Percentiles rank a stretch among this genome's conserved stretches.
phyloP scores from a whole-genome alignment of 2,888 invertebrate species.

The Acheta domesticus region DNA sequence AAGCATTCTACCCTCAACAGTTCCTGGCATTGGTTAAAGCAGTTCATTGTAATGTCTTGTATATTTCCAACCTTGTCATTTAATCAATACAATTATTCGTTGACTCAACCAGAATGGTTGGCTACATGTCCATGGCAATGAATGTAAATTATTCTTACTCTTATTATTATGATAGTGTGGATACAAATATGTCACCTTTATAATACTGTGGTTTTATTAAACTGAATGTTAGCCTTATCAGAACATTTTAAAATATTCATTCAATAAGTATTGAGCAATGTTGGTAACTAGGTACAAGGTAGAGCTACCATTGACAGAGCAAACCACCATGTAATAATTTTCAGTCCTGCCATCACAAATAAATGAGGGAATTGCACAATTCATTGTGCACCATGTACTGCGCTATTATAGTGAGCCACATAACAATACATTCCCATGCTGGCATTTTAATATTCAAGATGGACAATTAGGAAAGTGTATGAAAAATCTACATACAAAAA shows the following conservation, averaged over 20 bases:
- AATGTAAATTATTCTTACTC: neutral
- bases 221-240: neutral
- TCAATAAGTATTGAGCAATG: constrained; percentile 6
- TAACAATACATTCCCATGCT: neutral
- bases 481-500: constrained; percentile 18
- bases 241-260: constrained; percentile 11
- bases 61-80: no score
- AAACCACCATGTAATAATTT: neutral
- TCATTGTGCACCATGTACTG: constrained; percentile 1
- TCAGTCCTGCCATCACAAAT: constrained; percentile 11
- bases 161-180: neutral
- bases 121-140: neutral
- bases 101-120: neutral
- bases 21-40: neutral
- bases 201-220: neutral
- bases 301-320: constrained; percentile 6
- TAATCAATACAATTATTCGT: neutral
- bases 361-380: neutral
- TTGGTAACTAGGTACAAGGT: constrained; percentile 18
- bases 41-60: neutral
- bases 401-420: neutral
- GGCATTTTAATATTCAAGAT: neutral
- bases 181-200: constrained; percentile 1
- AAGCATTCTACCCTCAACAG: neutral
- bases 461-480: constrained; percentile 9